Conservation (phyloP, 2,797 vertebrate genomes). For the Leptatherina wallacei region DNA sequence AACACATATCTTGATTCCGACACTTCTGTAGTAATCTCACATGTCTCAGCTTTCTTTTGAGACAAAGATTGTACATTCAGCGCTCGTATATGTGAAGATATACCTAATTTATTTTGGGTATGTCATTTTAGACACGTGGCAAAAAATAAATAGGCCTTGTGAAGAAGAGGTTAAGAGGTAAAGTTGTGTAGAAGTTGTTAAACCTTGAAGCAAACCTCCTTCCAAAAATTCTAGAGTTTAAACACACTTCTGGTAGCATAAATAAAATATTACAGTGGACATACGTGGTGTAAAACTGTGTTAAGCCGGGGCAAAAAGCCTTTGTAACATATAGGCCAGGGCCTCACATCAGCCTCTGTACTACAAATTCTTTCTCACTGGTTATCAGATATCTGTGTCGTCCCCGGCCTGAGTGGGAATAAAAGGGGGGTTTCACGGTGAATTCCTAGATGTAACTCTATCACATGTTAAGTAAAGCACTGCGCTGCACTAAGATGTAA, state of each 20-base stretch:
- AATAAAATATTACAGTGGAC: background rate
- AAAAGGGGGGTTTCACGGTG: slow-evolving; percentile 82
- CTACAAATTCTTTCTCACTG: slow-evolving; percentile 78
- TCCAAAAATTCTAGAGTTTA: background rate
- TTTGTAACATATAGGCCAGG: slow-evolving; percentile 67
- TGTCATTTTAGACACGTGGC: too few relatives aligned
- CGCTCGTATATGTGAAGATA: too few relatives aligned
- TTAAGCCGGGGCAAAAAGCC: slow-evolving; percentile 47
- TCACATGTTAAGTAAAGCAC: slow-evolving; percentile 80
- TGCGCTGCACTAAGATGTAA: slow-evolving; percentile 72
- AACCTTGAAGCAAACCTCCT: background rate
- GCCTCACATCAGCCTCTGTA: slow-evolving; percentile 78
- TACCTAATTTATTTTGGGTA: too few relatives aligned
- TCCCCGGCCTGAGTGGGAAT: slow-evolving; percentile 71
- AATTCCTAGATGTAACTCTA: slow-evolving; percentile 83
- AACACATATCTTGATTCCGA: too few relatives aligned
- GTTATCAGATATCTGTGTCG: slow-evolving; percentile 80
- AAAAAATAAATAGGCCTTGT: too few relatives aligned
- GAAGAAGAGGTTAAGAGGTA: too few relatives aligned
- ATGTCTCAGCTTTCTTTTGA: too few relatives aligned
- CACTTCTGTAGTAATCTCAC: too few relatives aligned
- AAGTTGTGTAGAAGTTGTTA: too few relatives aligned
- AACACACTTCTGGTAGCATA: background rate
- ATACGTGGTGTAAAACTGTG: slow-evolving; percentile 8
- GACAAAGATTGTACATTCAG: too few relatives aligned